Conservation (phyloP, 2,797 vertebrate species). For the Rhabdophis nuchalis region DNA sequence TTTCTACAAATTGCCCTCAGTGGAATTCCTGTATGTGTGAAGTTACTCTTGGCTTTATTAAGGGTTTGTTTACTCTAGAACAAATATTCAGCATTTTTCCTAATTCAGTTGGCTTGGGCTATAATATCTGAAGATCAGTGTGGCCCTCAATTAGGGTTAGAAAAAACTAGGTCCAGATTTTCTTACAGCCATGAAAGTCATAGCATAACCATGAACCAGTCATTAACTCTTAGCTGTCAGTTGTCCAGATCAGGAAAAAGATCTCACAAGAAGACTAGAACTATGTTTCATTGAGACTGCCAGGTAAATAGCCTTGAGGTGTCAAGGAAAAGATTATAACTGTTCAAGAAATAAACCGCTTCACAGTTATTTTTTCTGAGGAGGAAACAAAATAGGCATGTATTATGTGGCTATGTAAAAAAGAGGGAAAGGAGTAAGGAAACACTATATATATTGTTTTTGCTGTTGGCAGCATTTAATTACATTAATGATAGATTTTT, state of each 20-base stretch:
- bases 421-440: background rate
- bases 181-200: background rate
- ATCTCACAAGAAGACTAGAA: background rate
- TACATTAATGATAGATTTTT: background rate
- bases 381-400: background rate
- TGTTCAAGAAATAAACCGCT: background rate
- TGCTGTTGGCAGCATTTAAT: background rate
- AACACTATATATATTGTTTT: background rate
- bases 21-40: slow-evolving; percentile 62
- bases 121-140: background rate
- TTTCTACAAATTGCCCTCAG: slow-evolving; percentile 58
- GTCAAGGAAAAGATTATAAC: background rate
- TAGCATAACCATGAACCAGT: background rate
- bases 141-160: background rate
- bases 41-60: background rate
- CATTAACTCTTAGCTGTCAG: background rate
- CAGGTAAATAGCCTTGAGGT: background rate
- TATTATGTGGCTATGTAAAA: background rate
- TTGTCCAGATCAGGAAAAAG: background rate
- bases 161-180: background rate
- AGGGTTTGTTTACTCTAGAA: background rate
- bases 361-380: background rate
- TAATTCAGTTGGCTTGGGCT: background rate
- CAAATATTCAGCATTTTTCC: background rate
- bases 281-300: background rate